A percentile compares a stretch with the other conserved stretches of the same genome.
These are phyloP conservation scores for Enteromius afrohamiltoni DNA, from an alignment of 2,797 vertebrate species.

Conservation along the genomic window DNA sequence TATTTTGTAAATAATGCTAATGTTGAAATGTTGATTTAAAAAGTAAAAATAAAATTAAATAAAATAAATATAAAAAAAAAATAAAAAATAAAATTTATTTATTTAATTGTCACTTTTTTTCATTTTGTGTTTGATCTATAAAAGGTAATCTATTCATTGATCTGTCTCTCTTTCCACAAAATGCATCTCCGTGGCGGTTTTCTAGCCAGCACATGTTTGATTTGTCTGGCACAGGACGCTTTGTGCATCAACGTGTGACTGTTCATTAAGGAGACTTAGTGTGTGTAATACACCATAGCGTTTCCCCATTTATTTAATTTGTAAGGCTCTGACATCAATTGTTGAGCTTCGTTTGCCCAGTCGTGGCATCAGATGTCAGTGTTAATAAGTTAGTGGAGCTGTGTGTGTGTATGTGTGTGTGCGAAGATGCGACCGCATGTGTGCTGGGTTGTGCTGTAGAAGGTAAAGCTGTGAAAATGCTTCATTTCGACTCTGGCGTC, in stretches of 20 bases:
- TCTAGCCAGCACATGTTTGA: conserved; percentile 75
- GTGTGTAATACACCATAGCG: conserved; percentile 82
- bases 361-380: conserved; percentile 82
- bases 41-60: too few species aligned
- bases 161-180: conserved; percentile 37
- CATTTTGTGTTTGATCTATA: conserved; percentile 72
- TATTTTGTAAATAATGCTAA: background rate
- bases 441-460: conserved; percentile 8
- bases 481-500: conserved; percentile 20
- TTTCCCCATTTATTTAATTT: conserved; percentile 85
- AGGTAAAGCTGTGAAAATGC: conserved; percentile 41
- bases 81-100: too few species aligned
- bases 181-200: conserved; percentile 65
- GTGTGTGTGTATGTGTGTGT: conserved; percentile 61
- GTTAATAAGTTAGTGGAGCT: conserved; percentile 77
- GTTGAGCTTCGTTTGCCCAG: conserved; percentile 84
- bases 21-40: background rate
- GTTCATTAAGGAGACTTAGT: conserved; percentile 79
- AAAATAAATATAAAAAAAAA: too few species aligned
- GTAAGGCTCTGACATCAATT: conserved; percentile 86
- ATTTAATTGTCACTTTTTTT: conserved; percentile 73
- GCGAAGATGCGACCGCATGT: conserved; percentile 44
- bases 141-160: conserved; percentile 71
- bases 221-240: conserved; percentile 64
- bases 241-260: conserved; percentile 64